phyloP scores from a whole-genome alignment of 2,888 invertebrate species.

The Lymantria monacha region DNA sequence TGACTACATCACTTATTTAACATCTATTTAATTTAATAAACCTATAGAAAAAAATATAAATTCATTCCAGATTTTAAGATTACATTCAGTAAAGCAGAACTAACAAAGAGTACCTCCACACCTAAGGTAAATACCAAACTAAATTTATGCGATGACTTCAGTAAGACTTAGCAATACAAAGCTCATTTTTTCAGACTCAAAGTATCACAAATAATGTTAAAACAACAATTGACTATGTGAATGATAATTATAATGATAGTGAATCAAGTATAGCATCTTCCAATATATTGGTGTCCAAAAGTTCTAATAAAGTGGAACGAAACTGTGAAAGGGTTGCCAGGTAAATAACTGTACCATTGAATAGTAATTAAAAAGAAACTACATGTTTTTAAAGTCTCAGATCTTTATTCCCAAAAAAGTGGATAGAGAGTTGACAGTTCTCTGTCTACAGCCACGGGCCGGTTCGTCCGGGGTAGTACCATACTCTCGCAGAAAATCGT shows the following conservation, averaged over 20 bases:
- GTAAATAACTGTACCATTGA: conserved; percentile 31
- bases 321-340: conserved; percentile 11
- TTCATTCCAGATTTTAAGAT: not conserved
- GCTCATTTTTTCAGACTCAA: conserved; percentile 8
- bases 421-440: too few relatives aligned
- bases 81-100: not conserved
- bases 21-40: too few relatives aligned
- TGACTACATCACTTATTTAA: too few relatives aligned
- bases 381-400: too few relatives aligned
- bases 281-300: not conserved
- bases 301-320: conserved; percentile 1
- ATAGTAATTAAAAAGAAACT: too few relatives aligned
- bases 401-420: too few relatives aligned
- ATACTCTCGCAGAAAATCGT: too few relatives aligned
- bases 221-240: conserved; percentile 32
- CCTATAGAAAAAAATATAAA: too few relatives aligned
- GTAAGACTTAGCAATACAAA: too few relatives aligned
- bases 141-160: not conserved
- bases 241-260: conserved; percentile 27
- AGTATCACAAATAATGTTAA: conserved; percentile 3
- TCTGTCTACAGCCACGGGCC: too few relatives aligned
- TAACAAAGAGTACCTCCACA: not conserved
- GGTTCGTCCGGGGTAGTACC: too few relatives aligned
- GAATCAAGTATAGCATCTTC: conserved; percentile 15
- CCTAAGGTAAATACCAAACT: not conserved